A percentile compares a stretch with the other conserved stretches of the same genome.
Conservation (phyloP, 2,888 invertebrate species). For the Taphrorychus bicolor region DNA sequence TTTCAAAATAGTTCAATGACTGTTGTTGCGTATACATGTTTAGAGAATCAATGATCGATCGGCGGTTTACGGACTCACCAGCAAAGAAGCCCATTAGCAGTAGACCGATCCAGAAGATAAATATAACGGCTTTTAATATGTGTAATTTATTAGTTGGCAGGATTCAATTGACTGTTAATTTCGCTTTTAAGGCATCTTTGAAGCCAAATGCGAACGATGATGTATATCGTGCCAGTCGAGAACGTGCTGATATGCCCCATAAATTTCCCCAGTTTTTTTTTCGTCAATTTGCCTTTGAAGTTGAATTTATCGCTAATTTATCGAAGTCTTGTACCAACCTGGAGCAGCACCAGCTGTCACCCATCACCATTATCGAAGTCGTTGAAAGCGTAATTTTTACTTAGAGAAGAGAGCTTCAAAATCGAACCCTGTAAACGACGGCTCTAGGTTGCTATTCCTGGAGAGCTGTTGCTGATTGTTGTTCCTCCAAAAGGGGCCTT, state of each 20-base stretch:
- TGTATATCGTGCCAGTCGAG: slow-evolving; percentile 5
- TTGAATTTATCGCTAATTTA: background rate
- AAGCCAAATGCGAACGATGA: slow-evolving; percentile 7
- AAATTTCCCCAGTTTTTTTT: background rate
- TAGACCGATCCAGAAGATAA: slow-evolving; percentile 30
- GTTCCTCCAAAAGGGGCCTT: slow-evolving; percentile 55
- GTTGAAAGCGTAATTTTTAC: slow-evolving; percentile 44
- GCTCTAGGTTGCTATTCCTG: slow-evolving; percentile 43
- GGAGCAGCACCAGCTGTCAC: background rate
- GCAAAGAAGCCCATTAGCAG: slow-evolving; percentile 28
- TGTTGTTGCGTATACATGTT: slow-evolving; percentile 5
- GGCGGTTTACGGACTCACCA: slow-evolving; percentile 1
- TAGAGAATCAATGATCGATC: slow-evolving; percentile 26
- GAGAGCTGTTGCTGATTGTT: slow-evolving; percentile 38
- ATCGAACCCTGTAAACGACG: slow-evolving; percentile 57
- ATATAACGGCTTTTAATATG: slow-evolving; percentile 31
- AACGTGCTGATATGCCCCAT: slow-evolving; percentile 10
- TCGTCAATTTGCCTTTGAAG: background rate
- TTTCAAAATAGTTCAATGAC: slow-evolving; percentile 22
- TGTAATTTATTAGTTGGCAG: slow-evolving; percentile 32
- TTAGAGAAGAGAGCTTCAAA: slow-evolving; percentile 56
- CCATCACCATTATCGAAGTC: slow-evolving; percentile 9
- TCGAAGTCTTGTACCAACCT: no score
- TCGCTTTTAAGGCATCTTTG: slow-evolving; percentile 18
- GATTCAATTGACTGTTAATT: slow-evolving; percentile 22